phyloP scores from a whole-genome alignment of 2,888 invertebrate genomes.

The Polyommatus icarus region DNA sequence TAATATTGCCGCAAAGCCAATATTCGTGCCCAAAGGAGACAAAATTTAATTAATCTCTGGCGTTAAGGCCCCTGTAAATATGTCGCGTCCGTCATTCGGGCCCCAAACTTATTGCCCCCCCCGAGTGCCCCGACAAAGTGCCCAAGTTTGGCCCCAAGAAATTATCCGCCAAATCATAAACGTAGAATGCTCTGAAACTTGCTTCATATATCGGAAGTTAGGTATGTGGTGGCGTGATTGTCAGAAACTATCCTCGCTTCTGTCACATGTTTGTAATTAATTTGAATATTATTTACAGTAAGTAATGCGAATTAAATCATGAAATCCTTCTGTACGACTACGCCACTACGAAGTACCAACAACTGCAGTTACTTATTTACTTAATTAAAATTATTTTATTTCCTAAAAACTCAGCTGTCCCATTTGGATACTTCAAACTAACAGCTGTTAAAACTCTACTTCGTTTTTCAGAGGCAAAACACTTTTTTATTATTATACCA shows the following conservation, averaged over 20 bases:
- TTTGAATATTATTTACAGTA: not conserved
- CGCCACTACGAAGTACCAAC: too few species aligned
- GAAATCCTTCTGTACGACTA: not conserved
- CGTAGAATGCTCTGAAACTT: slow-evolving; percentile 20
- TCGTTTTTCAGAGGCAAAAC: too few species aligned
- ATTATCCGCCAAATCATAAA: slow-evolving; percentile 44
- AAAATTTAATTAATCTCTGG: slow-evolving; percentile 24
- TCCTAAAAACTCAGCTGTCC: too few species aligned
- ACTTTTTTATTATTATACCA: too few species aligned
- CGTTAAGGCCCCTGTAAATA: slow-evolving; percentile 20
- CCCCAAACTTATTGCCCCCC: slow-evolving; percentile 29
- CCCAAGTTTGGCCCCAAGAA: slow-evolving; percentile 39
- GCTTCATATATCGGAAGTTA: slow-evolving; percentile 10
- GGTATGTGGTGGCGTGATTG: not conserved
- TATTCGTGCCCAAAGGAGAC: slow-evolving; percentile 10
- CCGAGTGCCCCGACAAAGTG: slow-evolving; percentile 19
- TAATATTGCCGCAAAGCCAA: not conserved
- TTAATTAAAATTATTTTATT: too few species aligned
- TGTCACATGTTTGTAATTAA: not conserved
- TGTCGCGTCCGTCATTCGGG: slow-evolving; percentile 28
- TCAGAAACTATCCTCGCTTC: not conserved
- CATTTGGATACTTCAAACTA: too few species aligned
- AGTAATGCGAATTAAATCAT: not conserved
- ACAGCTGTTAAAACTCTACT: too few species aligned
- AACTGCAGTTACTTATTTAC: too few species aligned